Evolutionary conservation across 2,113 vertebrate genomes (phyloP), one percentile per base, ranked within the genome.

Genomic region (Coreoperca whiteheadi): DNA sequence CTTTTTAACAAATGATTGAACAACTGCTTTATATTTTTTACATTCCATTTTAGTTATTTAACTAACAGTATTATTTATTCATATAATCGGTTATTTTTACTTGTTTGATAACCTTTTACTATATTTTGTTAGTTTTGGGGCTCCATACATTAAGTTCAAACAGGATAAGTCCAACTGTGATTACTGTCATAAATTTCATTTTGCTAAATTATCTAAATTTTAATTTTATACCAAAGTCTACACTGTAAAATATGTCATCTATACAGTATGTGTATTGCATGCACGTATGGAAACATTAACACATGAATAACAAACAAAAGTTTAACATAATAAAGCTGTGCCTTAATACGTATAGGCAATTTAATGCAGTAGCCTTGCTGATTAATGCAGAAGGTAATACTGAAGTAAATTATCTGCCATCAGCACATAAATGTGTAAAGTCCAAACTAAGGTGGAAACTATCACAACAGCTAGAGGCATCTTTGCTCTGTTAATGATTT

Each of bases 401-500:
- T 57, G 18, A n/a, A 48, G 43, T 64, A 6, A 46, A 10, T 23
- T 21, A 14, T 16, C n/a, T 6, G 16, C 37, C 41, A 50, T 37
- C 39, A 63, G n/a, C 41, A 32, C 30, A 66, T 74, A 18, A 57
- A 16, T 74, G 46, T 30, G 59, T 59, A 23, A 16, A 32, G 68
- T 53, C 15, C 1, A 74, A 74, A 64, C 43, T 53, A 30, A 54
- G 16, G 30, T 66, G 10, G 34, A 66, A 51, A 37, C 39, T 57
- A 57, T 34, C n/a, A 64, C 50, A 72, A 72, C 78, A 77, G 53
- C 67, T 73, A 8, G 23, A 48, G 28, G 69, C 64, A 68, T 69
- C 54, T 67, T 68, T 60, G 43, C 53, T 68, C 23, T 5, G 8
- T 56, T 74, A 74, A 69, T 74, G 63, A 64, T 8, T 74, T 64